A percentile compares a stretch with the other conserved stretches of the same genome.
Conservation (phyloP, 2,888 invertebrate genomes). For the Carcina quercana region DNA sequence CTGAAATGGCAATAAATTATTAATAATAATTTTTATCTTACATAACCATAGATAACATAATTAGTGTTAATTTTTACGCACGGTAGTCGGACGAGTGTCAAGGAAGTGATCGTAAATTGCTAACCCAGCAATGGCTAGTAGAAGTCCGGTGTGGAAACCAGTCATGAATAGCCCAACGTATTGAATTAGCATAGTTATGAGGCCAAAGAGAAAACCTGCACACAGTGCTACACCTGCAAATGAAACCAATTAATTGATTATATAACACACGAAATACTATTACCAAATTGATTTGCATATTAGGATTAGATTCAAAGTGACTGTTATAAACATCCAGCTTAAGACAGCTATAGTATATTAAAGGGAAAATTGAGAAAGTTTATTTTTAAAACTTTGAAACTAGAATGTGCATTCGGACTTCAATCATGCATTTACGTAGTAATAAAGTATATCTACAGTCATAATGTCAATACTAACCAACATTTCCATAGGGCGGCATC, state of each 20-base stretch:
- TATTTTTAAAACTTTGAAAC: too few relatives aligned
- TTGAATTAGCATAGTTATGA: slow-evolving; percentile 87
- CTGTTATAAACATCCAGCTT: too few relatives aligned
- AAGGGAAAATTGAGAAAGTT: slow-evolving; percentile 7
- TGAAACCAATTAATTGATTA: slow-evolving; percentile 6
- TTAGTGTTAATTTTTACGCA: slow-evolving; percentile 47
- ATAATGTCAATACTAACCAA: slow-evolving; percentile 74
- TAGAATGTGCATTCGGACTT: too few relatives aligned
- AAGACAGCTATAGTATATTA: too few relatives aligned
- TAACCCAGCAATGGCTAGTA: slow-evolving; percentile 75
- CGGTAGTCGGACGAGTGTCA: slow-evolving; percentile 68
- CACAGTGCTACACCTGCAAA: slow-evolving; percentile 78
- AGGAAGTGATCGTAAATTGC: slow-evolving; percentile 76
- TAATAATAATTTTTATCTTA: too few relatives aligned
- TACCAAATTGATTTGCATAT: too few relatives aligned
- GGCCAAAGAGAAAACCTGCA: slow-evolving; percentile 84
- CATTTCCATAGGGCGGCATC: slow-evolving; percentile 84
- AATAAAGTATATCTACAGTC: too few relatives aligned
- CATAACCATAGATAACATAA: too few relatives aligned
- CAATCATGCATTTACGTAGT: too few relatives aligned
- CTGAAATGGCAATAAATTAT: slow-evolving; percentile 48
- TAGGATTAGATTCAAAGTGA: too few relatives aligned
- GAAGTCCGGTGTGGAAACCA: slow-evolving; percentile 84
- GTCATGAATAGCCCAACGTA: slow-evolving; percentile 88
- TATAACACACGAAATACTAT: too few relatives aligned